Conservation (phyloP, 2,113 vertebrate species). For the Notarius lentiginosus region DNA sequence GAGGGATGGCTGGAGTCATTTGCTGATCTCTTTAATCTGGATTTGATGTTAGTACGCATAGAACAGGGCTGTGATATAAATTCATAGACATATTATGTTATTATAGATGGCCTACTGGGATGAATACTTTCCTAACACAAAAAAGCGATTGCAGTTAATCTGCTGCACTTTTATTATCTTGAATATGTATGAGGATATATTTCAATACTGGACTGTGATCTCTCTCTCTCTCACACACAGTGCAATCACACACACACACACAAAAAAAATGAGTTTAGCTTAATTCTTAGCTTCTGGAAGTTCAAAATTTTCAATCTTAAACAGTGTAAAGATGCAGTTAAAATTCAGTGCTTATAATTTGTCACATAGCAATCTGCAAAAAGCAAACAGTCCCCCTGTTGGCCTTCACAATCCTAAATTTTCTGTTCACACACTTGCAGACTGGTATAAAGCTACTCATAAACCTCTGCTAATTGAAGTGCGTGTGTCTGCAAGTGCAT, state of each 20-base stretch:
- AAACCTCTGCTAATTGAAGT: constrained; percentile 34
- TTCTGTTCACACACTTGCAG: constrained; percentile 34
- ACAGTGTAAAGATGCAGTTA: constrained; percentile 31
- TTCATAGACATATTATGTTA: constrained; percentile 25
- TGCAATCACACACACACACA: not conserved
- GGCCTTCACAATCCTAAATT: not conserved
- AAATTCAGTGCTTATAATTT: constrained; percentile 24
- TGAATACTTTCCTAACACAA: constrained; percentile 24
- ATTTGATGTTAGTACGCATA: constrained; percentile 38
- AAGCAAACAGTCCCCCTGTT: constrained; percentile 11
- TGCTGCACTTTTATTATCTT: constrained; percentile 17
- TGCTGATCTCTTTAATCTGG: constrained; percentile 48
- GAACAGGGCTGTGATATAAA: constrained; percentile 21
- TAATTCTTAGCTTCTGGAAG: not conserved
- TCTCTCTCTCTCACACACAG: not conserved
- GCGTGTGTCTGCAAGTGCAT: constrained; percentile 25
- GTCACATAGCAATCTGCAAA: constrained; percentile 16
- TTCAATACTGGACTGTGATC: not conserved
- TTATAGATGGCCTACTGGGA: constrained; percentile 10
- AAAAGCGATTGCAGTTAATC: constrained; percentile 17
- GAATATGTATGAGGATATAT: constrained; percentile 31
- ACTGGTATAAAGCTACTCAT: constrained; percentile 43
- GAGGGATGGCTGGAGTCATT: constrained; percentile 23
- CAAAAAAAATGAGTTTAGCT: not conserved
- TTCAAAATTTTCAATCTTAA: not conserved